phyloP scores from a whole-genome alignment of 2,888 invertebrate species.

The Dorcus hopei region DNA sequence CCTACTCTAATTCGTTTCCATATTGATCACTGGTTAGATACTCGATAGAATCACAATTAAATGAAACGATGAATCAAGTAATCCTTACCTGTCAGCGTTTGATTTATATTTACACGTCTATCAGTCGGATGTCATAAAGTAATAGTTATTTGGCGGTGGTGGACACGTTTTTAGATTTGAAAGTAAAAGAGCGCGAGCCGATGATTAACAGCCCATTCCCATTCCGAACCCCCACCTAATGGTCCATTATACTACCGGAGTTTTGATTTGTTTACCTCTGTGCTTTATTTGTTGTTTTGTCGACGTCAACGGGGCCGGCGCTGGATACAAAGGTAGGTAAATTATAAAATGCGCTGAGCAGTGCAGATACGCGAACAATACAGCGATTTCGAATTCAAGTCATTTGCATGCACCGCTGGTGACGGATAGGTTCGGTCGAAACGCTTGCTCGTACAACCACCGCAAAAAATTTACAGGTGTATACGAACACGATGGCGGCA shows the following conservation, averaged over 20 bases:
- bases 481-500: neutral
- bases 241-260: conserved; percentile 29
- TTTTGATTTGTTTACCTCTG: conserved; percentile 31
- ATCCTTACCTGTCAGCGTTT: conserved; percentile 12
- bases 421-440: neutral
- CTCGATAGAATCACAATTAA: no score
- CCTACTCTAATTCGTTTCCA: no score
- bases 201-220: conserved; percentile 17
- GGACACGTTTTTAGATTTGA: conserved; percentile 10
- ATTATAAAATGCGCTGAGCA: conserved; percentile 29
- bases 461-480: neutral
- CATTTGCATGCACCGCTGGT: conserved; percentile 12
- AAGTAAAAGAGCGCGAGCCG: conserved; percentile 3
- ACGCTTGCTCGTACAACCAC: neutral
- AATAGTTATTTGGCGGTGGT: neutral
- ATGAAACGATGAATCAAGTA: conserved; percentile 12
- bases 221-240: conserved; percentile 20
- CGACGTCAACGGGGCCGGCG: conserved; percentile 17
- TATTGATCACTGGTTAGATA: no score
- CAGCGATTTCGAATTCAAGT: conserved; percentile 22
- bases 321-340: conserved; percentile 33
- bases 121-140: conserved; percentile 19
- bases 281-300: conserved; percentile 27
- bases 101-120: conserved; percentile 6
- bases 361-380: conserved; percentile 21